Conservation (phyloP, 2,888 invertebrate species). For the Arge pagana region DNA sequence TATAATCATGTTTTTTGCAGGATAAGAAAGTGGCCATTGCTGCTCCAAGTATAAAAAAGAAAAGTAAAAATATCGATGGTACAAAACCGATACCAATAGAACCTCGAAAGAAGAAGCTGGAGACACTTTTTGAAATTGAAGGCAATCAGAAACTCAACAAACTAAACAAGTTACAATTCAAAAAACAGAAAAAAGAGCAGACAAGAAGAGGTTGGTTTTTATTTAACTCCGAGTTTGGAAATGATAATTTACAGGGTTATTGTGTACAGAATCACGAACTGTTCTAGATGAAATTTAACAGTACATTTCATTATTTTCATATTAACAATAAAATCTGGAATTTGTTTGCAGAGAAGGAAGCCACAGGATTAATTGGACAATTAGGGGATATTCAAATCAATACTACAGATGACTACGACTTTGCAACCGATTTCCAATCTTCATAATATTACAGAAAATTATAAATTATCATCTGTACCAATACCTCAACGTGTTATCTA, state of each 20-base stretch:
- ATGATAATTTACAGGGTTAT: too few species aligned
- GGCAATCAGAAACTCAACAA: conserved; percentile 70
- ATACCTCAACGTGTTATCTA: too few species aligned
- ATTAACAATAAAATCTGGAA: conserved; percentile 14
- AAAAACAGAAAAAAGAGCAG: conserved; percentile 68
- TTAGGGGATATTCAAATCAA: conserved; percentile 66
- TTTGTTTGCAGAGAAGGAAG: conserved; percentile 66
- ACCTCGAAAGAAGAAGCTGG: conserved; percentile 59
- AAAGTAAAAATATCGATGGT: conserved; percentile 25
- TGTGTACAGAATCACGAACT: too few species aligned
- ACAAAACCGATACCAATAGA: conserved; percentile 32
- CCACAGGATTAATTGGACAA: conserved; percentile 67
- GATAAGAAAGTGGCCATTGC: conserved; percentile 36
- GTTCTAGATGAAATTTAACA: too few species aligned
- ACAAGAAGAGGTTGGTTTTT: conserved; percentile 54
- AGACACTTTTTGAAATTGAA: conserved; percentile 72
- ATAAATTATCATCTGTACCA: too few species aligned
- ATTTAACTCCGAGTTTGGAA: neutral
- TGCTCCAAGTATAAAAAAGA: conserved; percentile 35
- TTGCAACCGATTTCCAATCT: conserved; percentile 64
- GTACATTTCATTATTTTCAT: conserved; percentile 21
- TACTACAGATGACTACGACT: conserved; percentile 65
- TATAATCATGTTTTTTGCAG: conserved; percentile 36
- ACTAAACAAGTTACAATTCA: conserved; percentile 67
- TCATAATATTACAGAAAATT: too few species aligned